Percentiles rank a stretch among this genome's conserved stretches.
phyloP scores from a whole-genome alignment of 1,140 invertebrate genomes.

The Drosophila watanabei region DNA sequence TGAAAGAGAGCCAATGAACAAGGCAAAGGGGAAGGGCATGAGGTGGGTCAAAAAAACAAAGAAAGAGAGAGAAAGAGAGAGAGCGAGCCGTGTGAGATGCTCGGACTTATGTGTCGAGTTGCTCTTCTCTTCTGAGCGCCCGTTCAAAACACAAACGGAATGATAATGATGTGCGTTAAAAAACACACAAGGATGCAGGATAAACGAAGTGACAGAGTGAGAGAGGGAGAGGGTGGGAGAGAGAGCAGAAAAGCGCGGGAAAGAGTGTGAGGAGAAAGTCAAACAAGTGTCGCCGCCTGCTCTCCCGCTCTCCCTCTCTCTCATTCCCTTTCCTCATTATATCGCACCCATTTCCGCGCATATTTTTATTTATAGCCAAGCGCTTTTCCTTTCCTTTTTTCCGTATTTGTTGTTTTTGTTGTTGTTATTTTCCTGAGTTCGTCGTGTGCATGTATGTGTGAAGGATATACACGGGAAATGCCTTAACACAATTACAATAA shows the following conservation, averaged over 20 bases:
- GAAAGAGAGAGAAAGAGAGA: background rate
- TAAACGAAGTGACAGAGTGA: slow-evolving; percentile 2
- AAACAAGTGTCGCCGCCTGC: slow-evolving; percentile 67
- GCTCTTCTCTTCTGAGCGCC: slow-evolving; percentile 64
- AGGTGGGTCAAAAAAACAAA: slow-evolving; percentile 5
- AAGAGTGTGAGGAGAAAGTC: slow-evolving; percentile 39
- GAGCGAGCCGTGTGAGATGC: slow-evolving; percentile 20
- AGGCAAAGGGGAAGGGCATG: background rate
- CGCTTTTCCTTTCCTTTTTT: slow-evolving; percentile 16
- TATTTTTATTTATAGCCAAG: slow-evolving; percentile 75
- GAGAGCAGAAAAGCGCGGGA: background rate
- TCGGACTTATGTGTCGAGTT: slow-evolving; percentile 37
- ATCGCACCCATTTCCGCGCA: slow-evolving; percentile 7
- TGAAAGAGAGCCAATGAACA: slow-evolving; percentile 5
- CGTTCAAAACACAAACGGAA: slow-evolving; percentile 82
- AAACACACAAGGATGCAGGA: slow-evolving; percentile 57
- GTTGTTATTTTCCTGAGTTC: slow-evolving; percentile 4
- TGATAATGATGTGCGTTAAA: slow-evolving; percentile 83
- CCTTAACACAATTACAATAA: slow-evolving; percentile 84
- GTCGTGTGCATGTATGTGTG: slow-evolving; percentile 32
- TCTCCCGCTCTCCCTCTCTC: background rate
- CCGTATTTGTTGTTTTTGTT: background rate
- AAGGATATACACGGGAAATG: slow-evolving; percentile 81
- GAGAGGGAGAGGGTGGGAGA: background rate
- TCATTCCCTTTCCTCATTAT: slow-evolving; percentile 24